Percentiles rank a stretch among this genome's conserved stretches.
Evolutionary conservation across 2,888 invertebrate genomes (phyloP).

Genomic region (Antitype chi): DNA sequence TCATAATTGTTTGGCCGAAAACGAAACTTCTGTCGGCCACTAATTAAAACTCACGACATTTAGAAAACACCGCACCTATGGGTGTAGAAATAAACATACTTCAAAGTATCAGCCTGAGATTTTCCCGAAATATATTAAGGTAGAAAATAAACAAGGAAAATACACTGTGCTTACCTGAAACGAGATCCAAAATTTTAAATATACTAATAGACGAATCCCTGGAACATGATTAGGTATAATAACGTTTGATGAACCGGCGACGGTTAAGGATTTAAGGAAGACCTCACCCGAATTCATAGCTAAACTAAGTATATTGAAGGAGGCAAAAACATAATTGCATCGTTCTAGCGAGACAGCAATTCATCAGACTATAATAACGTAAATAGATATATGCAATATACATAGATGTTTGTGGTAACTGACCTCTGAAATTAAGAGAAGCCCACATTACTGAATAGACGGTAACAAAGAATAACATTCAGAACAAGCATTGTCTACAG

Average conservation of each 20-base stretch:
- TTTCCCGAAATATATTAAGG: neutral
- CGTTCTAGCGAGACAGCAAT: constrained; percentile 42
- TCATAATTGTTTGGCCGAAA: too few species aligned
- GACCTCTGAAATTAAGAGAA: constrained; percentile 54
- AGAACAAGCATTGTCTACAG: constrained; percentile 65
- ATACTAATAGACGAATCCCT: constrained; percentile 1
- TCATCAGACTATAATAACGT: constrained; percentile 32
- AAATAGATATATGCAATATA: constrained; percentile 16
- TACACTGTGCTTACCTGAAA: neutral
- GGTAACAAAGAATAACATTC: constrained; percentile 40
- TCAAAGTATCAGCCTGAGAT: neutral
- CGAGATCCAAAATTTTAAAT: constrained; percentile 1
- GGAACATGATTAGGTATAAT: neutral
- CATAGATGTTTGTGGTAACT: constrained; percentile 48
- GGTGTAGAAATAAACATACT: neutral
- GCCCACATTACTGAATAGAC: constrained; percentile 26
- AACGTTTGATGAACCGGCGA: constrained; percentile 5
- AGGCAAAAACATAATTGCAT: constrained; percentile 61
- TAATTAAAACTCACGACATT: neutral
- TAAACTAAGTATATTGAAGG: constrained; percentile 18
- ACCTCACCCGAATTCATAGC: constrained; percentile 41
- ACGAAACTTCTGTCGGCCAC: neutral
- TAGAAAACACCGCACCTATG: neutral
- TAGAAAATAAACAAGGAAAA: neutral
- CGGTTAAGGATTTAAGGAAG: too few species aligned